Base-by-base conservation (phyloP, 1,140 invertebrate genomes). In the Danaus melanippus region DNA sequence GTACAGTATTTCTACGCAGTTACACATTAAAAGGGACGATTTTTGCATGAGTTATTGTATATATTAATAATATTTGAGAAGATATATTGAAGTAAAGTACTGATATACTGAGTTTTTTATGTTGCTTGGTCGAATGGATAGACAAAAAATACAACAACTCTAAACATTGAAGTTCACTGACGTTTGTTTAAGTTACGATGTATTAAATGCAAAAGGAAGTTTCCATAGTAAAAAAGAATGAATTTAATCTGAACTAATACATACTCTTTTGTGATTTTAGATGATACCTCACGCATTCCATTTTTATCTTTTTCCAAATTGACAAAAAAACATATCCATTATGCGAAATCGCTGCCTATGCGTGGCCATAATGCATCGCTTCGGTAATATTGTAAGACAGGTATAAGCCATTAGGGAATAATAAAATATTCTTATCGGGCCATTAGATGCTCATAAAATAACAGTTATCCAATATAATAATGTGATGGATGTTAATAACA, bases 361-460 rank as follows among this genome's bases (percentile, higher is more conserved):
- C 68, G 68, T 79, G 76, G 78, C 60, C 72, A 84, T 86, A 84
- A 86, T 73, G 67, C 74, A 84, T 76, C 75, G 71, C 66, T 58
- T 47, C 56, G 46, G 58, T 70, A 72, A 70, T 66, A 64, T 64
- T 66, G 56, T 74, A 78, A 84, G 83, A 86, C 83, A 86, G 83
- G 83, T 86, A 86, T 81, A 82, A 76, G 74, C 76, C 83, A 83
- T 86, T 84, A 80, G 76, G 83, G 81, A 73, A 83, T 80, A 86
- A 84, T 86, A 86, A 86, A 86, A 86, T 69, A 79, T 76, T 70
- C 74, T 83, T 86, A 86, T 86, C 83, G 79, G 71, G 65, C 79
- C 83, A 86, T 86, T 86, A 84, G 76, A 73, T 65, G 77, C 76
- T 83, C 81, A 69, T 86, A 86, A 86, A 86, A 86, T 86, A 84